Evolutionary conservation across 2,888 invertebrate genomes (phyloP), one percentile per base, ranked within the genome.

Genomic region (Asteroscopus sphinx): DNA sequence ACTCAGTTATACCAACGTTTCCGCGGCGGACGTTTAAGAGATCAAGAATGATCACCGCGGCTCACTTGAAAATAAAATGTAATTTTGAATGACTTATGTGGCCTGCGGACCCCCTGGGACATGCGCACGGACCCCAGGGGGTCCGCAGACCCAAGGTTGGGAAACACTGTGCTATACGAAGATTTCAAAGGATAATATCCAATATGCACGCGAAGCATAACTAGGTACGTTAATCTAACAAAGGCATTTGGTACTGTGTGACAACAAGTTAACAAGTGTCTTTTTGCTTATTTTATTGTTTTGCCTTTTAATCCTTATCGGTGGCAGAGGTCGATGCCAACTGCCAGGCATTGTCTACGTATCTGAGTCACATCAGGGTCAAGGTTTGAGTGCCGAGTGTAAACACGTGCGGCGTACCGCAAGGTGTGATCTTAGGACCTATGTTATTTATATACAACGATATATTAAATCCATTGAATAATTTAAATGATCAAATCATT

Each of bases 351-450:
- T 77, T 77, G 75, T 75, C 49, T 81, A 68, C 77, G 35, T 42
- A 68, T 76, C 69, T 84, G 82, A 85, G 72, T 85, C 82, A 81
- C 68, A 46, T 65, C 62, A 84, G 80, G 86, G 85, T 86, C 87
- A 86, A 84, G 88, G 86, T 58, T 58, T 28, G 13, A 52, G 55
- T 54, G 56, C 45, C 52, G 65, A 53, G 65, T 75, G 54, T 51
- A 68, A 73, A 79, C 71, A 71, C 47, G 47, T 81, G 77, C 53
- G 81, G 82, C 36, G 75, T 86, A 33, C 78, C 79, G 60, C 85
- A 84, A 74, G 88, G 84, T 55, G 64, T 59, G 33, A 62, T 54
- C 58, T 71, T 79, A 28, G 68, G 71, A 28, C 82, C 76, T 49
- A 54, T 69, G 59, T 73, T 78, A 59, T 77, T 73, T 45, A 67